Percentiles rank a stretch among this genome's conserved stretches.
These are phyloP conservation scores for Heliocidaris tuberculata DNA, from an alignment of 35 echinoderm and acorn worm genomes.

Conservation along the genomic window DNA sequence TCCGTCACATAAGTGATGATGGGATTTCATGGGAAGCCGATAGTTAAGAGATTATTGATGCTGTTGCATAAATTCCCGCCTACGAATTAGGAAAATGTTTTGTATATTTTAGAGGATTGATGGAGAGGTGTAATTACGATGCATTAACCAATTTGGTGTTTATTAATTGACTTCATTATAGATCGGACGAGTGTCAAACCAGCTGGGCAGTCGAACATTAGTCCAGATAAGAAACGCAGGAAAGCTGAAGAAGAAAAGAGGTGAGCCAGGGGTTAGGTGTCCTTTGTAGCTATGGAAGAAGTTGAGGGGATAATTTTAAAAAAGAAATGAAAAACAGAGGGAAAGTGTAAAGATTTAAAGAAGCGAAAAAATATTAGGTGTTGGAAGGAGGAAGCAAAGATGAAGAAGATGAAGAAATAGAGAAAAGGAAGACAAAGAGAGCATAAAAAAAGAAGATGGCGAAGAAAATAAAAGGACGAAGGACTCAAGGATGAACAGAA, in stretches of 20 bases:
- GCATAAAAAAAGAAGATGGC: not conserved
- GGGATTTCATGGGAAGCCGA: not conserved
- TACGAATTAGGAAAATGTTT: not conserved
- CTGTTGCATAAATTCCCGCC: not conserved
- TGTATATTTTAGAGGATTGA: not conserved
- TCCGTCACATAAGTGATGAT: not conserved
- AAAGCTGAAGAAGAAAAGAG: slow-evolving; percentile 9
- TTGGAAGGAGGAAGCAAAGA: not conserved
- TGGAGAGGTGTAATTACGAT: not conserved
- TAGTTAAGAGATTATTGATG: not conserved
- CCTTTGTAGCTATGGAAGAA: not conserved
- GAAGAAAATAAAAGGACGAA: not conserved
- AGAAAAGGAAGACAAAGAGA: not conserved
- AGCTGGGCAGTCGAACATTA: not conserved
- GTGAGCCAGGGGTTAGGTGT: not conserved
- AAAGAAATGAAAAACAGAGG: not conserved
- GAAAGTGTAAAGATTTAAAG: not conserved
- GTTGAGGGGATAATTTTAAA: not conserved
- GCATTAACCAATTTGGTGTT: not conserved
- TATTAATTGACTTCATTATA: not conserved
- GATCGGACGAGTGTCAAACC: not conserved
- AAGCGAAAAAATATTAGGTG: no score
- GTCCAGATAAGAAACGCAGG: slow-evolving; percentile 14
- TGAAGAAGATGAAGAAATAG: not conserved
- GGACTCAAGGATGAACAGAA: no score